Conservation (phyloP, 2,113 vertebrate genomes). For the Paracanthobrama guichenoti region DNA sequence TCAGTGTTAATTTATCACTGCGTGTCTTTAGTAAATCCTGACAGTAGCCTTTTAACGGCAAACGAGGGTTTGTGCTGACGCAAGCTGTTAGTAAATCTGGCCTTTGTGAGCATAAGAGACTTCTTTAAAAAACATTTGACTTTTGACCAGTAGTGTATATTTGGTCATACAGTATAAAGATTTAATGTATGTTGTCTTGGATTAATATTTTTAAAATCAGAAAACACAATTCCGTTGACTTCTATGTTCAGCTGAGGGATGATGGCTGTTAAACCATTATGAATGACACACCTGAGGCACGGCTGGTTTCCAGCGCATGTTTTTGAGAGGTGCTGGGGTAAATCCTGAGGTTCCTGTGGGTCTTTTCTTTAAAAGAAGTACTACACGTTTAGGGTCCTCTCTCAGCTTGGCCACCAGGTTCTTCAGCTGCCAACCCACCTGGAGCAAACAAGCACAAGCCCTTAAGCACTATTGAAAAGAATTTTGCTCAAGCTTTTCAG, state of each 20-base stretch:
- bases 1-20: no score
- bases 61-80: no score
- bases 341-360: constrained; percentile 81
- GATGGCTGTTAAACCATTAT: constrained; percentile 3
- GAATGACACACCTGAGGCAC: constrained; percentile 82
- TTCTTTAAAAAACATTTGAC: no score
- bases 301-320: constrained; percentile 92
- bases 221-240: neutral
- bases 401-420: constrained; percentile 88
- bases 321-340: constrained; percentile 86
- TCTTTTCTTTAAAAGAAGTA: constrained; percentile 89
- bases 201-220: neutral
- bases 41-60: no score
- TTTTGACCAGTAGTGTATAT: neutral
- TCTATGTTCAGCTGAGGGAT: neutral
- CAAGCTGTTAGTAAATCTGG: no score
- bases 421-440: constrained; percentile 98
- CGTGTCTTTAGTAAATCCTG: no score
- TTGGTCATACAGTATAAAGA: neutral
- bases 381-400: constrained; percentile 82
- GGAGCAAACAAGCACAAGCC: constrained; percentile 26
- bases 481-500: neutral
- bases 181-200: neutral
- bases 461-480: neutral
- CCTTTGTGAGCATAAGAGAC: no score